These are phyloP conservation scores for Microplitis manilae DNA, from an alignment of 2,888 invertebrate species.

Conservation along the genomic window DNA sequence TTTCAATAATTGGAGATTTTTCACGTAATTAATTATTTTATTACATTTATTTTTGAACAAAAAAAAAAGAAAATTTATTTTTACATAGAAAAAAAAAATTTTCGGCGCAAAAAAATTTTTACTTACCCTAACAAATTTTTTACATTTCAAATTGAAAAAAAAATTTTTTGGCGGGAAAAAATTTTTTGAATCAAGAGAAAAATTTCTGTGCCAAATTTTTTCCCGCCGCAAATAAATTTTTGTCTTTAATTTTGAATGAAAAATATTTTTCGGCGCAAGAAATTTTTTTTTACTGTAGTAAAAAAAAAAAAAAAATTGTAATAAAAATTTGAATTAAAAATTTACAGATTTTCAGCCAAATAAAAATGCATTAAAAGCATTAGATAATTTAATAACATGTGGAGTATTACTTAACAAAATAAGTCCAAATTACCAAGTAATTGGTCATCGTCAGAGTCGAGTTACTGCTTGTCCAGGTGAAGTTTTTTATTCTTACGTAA, in stretches of 20 bases:
- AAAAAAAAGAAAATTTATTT: background rate
- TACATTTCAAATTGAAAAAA: too few species aligned
- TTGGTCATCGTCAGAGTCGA: constrained; percentile 69
- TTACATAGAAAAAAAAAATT: background rate
- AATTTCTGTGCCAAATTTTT: too few species aligned
- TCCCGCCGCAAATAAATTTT: too few species aligned
- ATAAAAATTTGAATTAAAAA: background rate
- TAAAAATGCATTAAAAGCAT: constrained; percentile 59
- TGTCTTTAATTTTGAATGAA: too few species aligned
- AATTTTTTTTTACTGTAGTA: background rate
- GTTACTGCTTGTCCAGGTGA: constrained; percentile 69
- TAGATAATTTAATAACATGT: constrained; percentile 63
- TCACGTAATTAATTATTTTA: constrained; percentile 57
- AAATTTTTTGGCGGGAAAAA: too few species aligned
- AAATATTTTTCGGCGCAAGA: too few species aligned
- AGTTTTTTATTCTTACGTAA: constrained; percentile 65
- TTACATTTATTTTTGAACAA: too few species aligned
- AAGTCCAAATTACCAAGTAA: constrained; percentile 58
- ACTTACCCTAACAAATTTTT: too few species aligned
- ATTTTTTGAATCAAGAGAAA: too few species aligned
- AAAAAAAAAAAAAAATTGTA: too few species aligned
- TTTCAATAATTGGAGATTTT: constrained; percentile 69
- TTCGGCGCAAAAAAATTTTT: too few species aligned
- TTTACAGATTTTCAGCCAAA: constrained; percentile 65
- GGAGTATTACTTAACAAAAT: constrained; percentile 65